Evolutionary conservation across 2,113 vertebrate genomes (phyloP).

Genomic region (Rhinolophus ferrumequinum): DNA sequence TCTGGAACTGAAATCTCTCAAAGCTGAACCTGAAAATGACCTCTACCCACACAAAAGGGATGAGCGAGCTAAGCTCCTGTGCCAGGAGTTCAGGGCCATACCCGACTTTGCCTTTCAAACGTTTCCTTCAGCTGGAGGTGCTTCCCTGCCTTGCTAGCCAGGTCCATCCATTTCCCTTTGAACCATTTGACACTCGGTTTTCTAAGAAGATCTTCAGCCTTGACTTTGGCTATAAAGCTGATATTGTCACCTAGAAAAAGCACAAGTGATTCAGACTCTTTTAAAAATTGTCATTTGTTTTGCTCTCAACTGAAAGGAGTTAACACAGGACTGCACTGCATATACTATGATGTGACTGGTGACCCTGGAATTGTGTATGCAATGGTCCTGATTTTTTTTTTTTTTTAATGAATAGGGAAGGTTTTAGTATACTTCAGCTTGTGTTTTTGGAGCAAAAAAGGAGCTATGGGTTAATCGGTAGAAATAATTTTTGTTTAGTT

Average conservation of each 20-base stretch:
- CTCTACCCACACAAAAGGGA: neutral
- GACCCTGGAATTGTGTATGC: neutral
- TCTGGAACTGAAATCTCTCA: neutral
- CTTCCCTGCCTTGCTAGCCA: constrained; percentile 98
- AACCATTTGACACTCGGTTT: constrained; percentile 98
- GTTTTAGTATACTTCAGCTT: neutral
- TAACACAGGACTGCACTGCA: neutral
- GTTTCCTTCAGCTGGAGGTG: constrained; percentile 97
- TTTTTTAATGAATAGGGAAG: neutral
- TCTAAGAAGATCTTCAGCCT: constrained; percentile 96
- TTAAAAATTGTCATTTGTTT: neutral
- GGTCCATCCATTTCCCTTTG: constrained; percentile 99
- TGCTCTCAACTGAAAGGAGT: neutral
- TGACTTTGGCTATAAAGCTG: constrained; percentile 95
- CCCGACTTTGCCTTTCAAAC: constrained; percentile 95
- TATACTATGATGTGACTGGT: neutral
- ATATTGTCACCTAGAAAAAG: constrained; percentile 91
- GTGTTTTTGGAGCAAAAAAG: constrained; percentile 30
- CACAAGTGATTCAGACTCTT: neutral
- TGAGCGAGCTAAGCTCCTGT: no score
- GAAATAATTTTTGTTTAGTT: neutral
- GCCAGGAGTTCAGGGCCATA: constrained; percentile 68
- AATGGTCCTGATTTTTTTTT: neutral
- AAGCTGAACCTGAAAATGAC: constrained; percentile 34
- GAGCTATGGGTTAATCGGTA: neutral